Evolutionary conservation across 2,888 invertebrate species (phyloP), one percentile per base, ranked within the genome.

Genomic region (Poecilobothrus nobilitatus): DNA sequence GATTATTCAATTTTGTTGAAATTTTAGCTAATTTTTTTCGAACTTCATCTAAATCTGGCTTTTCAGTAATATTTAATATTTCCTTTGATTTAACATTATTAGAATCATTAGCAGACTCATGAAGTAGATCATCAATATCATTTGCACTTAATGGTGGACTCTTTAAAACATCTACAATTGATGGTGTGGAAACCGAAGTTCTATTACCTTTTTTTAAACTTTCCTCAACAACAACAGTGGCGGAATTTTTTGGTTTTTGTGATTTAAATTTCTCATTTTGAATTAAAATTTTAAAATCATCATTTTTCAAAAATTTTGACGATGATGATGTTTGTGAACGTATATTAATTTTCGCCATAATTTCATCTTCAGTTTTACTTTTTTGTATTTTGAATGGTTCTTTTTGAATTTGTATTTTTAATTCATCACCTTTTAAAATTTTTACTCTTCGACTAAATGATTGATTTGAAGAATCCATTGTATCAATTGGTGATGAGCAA

Each of bases 81-180:
- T 33, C 37, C 10, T 37, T 20, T 20, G 61, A 20, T 21, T 66
- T 37, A 63, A 41, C 22, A n/a, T n/a, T 34, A 65, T 53, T 34
- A 34, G 21, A 12, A 62, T 64, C 65, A 9, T n/a, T 5, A 6
- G 62, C 68, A 15, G 76, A 73, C 67, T 77, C 78, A 69, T 74
- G 71, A 21, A 77, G 64, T 12, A 78, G 71, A 70, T 76, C 74
- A 7, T 74, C 74, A 12, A 78, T 76, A 71, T 78, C 78, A 65
- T 73, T 74, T 12, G 73, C 75, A 65, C 75, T 74, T 7, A 78
- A 73, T 0, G 78, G 78, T 2, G 78, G 78, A 73, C 76, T 78
- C 69, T 76, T 77, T 9, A 78, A 72, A 2, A 78, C 77, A 34
- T 76, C 77, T 37, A 73, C 75, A 62, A 75, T 74, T 22, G 73